phyloP scores from a whole-genome alignment of 2,113 vertebrate species.

The Diphyllodes magnificus region DNA sequence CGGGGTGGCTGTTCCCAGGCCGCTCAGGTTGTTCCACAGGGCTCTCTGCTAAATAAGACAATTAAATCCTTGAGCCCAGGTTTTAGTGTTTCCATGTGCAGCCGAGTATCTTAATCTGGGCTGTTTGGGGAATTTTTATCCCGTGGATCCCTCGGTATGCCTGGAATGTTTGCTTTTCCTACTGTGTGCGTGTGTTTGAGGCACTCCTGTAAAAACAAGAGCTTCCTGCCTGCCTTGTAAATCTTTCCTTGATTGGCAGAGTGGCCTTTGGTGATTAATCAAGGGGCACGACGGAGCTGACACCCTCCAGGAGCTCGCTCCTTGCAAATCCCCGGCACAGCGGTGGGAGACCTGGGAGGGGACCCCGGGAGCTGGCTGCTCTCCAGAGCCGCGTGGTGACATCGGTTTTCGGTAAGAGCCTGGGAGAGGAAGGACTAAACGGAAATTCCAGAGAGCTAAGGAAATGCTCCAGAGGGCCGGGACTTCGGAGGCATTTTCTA shows the following conservation, averaged over 20 bases:
- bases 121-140: slow-evolving; percentile 57
- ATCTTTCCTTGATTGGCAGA: slow-evolving; percentile 46
- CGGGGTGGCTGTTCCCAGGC: neutral
- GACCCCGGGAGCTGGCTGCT: neutral
- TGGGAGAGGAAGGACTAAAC: slow-evolving; percentile 44
- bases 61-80: slow-evolving; percentile 15
- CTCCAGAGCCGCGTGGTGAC: neutral
- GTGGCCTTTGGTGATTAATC: slow-evolving; percentile 19
- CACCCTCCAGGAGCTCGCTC: neutral
- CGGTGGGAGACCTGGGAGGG: neutral
- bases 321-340: neutral
- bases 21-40: neutral
- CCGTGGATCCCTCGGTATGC: slow-evolving; percentile 50
- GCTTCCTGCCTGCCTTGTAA: slow-evolving; percentile 46
- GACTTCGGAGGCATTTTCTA: neutral
- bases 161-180: slow-evolving; percentile 67
- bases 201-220: slow-evolving; percentile 58
- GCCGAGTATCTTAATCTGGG: slow-evolving; percentile 52
- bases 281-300: neutral
- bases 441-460: slow-evolving; percentile 59
- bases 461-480: slow-evolving; percentile 25
- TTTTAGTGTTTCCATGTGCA: slow-evolving; percentile 52
- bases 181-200: slow-evolving; percentile 53
- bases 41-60: neutral
- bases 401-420: neutral